phyloP scores from a whole-genome alignment of 2,888 invertebrate species.

The Sericinus montela region DNA sequence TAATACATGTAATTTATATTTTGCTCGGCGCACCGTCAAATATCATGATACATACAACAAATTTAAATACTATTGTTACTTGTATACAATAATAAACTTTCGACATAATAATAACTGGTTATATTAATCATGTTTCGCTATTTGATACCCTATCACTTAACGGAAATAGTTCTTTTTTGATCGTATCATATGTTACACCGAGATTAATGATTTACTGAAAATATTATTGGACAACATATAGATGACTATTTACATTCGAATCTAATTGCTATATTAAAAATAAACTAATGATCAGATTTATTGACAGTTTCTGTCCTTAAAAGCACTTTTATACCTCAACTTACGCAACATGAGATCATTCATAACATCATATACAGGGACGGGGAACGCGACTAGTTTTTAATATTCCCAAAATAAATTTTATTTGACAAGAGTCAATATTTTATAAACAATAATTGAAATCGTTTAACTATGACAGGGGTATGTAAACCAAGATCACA shows the following conservation, averaged over 20 bases:
- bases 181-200: slow-evolving; percentile 40
- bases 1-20: slow-evolving; percentile 72
- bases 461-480: slow-evolving; percentile 9
- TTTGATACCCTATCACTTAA: slow-evolving; percentile 50
- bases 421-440: slow-evolving; percentile 4
- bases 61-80: slow-evolving; percentile 71
- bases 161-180: slow-evolving; percentile 30
- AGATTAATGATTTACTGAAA: slow-evolving; percentile 35
- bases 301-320: slow-evolving; percentile 66
- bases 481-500: slow-evolving; percentile 6
- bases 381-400: slow-evolving; percentile 42
- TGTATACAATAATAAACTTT: slow-evolving; percentile 77
- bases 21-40: slow-evolving; percentile 52
- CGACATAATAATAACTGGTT: slow-evolving; percentile 75
- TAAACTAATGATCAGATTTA: slow-evolving; percentile 42
- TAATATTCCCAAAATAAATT: slow-evolving; percentile 12
- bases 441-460: slow-evolving; percentile 2
- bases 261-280: slow-evolving; percentile 25
- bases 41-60: slow-evolving; percentile 74
- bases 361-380: slow-evolving; percentile 40
- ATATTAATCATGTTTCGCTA: slow-evolving; percentile 62
- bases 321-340: slow-evolving; percentile 60
- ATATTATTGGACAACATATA: slow-evolving; percentile 42
- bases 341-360: slow-evolving; percentile 37
- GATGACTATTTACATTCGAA: slow-evolving; percentile 46